Evolutionary conservation across 2,797 vertebrate genomes (phyloP), one percentile per base, ranked within the genome.

Genomic region (Leuciscus waleckii): DNA sequence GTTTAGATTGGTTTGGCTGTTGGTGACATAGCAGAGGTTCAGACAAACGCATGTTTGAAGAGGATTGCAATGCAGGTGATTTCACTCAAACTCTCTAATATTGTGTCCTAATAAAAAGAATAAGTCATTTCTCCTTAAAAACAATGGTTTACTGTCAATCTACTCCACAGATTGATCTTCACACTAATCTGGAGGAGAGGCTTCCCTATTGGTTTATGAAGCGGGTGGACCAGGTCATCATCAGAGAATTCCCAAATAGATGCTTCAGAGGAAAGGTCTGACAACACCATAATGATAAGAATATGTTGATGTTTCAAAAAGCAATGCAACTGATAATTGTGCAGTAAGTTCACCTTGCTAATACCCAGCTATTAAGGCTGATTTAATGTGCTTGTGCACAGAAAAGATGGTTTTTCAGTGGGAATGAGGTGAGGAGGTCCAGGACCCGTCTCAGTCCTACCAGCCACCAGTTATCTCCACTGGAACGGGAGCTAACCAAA

Each of bases 41-140:
- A 97, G 89, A 96, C 95, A 86, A 96, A 96, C 0, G 97, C 96
- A 5, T 92, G 94, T 17, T 85, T 97, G 54, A 97, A 97, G 93
- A 96, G 96, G 88, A 97, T 96, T 86, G 96, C 96, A 83, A 97
- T 97, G 96, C 97, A 97, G 94, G 97, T 95, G 73, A 39, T 29
- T 80, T 6, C 56, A 35, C 19, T 29, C n/a, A 4, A 41, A 41
- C 71, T n/a, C n/a, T 56, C 26, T 46, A 17, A 69, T 43, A 37
- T 21, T 6, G 17, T 17, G 19, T 71, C 13, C 8, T 46, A 2
- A 49, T 63, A 6, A 63, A 35, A 10, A 54, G 2, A 51, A 65
- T 16, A 56, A 17, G 43, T 13, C 2, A 10, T 19, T 9, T 46
- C 58, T 68, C 17, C 39, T 8, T 21, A 65, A 32, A 81, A 77